A percentile compares a stretch with the other conserved stretches of the same genome.
Evolutionary conservation across 2,888 invertebrate species (phyloP).

Genomic region (Hipparchia semele): DNA sequence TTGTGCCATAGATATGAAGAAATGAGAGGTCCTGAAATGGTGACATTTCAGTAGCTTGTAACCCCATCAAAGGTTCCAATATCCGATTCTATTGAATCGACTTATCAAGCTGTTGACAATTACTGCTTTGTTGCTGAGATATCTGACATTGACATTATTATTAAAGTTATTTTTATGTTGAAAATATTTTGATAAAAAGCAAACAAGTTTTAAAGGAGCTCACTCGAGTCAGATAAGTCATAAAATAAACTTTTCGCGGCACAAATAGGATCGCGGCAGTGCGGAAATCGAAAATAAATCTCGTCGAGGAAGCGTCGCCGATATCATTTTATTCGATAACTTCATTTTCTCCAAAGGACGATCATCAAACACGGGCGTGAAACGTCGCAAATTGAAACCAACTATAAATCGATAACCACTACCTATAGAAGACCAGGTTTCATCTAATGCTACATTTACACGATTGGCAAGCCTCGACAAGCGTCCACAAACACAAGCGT

Average conservation of each 20-base stretch:
- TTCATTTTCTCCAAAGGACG: slow-evolving; percentile 24
- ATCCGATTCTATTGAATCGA: no score
- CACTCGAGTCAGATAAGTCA: slow-evolving; percentile 17
- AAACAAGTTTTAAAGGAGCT: slow-evolving; percentile 5
- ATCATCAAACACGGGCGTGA: background rate
- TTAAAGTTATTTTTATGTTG: background rate
- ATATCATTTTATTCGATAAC: slow-evolving; percentile 28
- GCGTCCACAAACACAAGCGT: no score
- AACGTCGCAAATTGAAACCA: slow-evolving; percentile 12
- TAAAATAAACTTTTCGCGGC: slow-evolving; percentile 23
- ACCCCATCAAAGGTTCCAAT: no score
- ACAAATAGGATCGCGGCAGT: slow-evolving; percentile 29
- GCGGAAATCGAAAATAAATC: slow-evolving; percentile 36
- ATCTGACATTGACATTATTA: no score
- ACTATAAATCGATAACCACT: background rate
- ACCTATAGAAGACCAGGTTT: background rate
- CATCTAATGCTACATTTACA: no score
- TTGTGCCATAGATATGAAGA: no score
- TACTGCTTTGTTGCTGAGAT: no score
- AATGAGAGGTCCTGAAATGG: no score
- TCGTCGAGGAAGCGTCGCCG: slow-evolving; percentile 24
- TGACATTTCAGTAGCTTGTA: no score
- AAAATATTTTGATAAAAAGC: background rate
- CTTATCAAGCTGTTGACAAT: no score
- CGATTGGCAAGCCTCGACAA: no score